A percentile compares a stretch with the other conserved stretches of the same genome.
phyloP scores from a whole-genome alignment of 2,888 invertebrate species.

The Xestobium rufovillosum region DNA sequence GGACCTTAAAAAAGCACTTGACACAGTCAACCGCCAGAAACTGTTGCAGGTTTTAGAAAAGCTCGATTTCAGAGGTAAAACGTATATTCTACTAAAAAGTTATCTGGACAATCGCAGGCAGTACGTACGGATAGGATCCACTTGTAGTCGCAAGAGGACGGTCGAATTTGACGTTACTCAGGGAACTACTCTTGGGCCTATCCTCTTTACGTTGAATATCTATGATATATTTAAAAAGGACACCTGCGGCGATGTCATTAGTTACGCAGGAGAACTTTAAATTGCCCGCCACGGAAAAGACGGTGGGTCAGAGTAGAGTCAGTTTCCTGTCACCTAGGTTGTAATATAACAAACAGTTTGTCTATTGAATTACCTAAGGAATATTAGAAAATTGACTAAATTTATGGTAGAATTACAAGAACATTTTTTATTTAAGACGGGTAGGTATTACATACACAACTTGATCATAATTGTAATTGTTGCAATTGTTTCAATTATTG shows the following conservation, averaged over 20 bases:
- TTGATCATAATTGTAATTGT: too few relatives aligned
- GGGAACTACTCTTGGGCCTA: constrained; percentile 1
- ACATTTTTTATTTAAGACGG: too few relatives aligned
- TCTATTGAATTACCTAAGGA: too few relatives aligned
- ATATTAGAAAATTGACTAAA: too few relatives aligned
- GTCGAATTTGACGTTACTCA: not conserved
- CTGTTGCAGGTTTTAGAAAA: constrained; percentile 1
- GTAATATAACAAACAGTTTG: too few relatives aligned
- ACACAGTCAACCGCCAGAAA: not conserved
- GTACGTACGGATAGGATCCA: not conserved
- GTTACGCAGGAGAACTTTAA: not conserved
- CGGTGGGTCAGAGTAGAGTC: too few relatives aligned
- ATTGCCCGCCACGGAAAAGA: too few relatives aligned
- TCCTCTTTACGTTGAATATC: not conserved
- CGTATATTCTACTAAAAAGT: not conserved
- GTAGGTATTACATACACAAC: too few relatives aligned
- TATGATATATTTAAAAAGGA: not conserved
- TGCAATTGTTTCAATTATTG: too few relatives aligned
- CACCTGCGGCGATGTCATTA: not conserved
- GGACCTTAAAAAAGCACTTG: too few relatives aligned
- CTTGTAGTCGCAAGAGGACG: not conserved
- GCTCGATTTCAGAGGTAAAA: not conserved
- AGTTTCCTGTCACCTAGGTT: too few relatives aligned
- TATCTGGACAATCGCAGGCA: not conserved
- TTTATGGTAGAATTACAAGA: too few relatives aligned